Evolutionary conservation across 2,888 invertebrate genomes (phyloP).

Genomic region (Philaethria dido): DNA sequence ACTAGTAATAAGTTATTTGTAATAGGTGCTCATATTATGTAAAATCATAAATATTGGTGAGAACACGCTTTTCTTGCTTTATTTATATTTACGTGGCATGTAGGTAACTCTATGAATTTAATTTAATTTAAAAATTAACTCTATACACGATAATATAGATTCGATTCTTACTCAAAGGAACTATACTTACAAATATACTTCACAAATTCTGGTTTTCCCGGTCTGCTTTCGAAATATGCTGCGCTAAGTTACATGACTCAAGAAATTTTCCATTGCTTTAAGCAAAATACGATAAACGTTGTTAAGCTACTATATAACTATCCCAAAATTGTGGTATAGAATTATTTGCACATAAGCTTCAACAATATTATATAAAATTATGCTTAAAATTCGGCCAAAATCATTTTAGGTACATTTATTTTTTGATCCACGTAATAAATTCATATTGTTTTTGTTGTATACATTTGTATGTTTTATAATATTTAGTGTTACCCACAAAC

Average conservation of each 20-base stretch:
- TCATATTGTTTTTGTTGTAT: background rate
- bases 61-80: background rate
- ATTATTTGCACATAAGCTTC: background rate
- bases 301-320: background rate
- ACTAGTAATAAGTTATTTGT: slow-evolving; percentile 22
- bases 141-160: too few species aligned
- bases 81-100: background rate
- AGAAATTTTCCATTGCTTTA: background rate
- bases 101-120: too few species aligned
- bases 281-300: background rate
- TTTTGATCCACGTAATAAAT: background rate
- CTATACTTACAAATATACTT: background rate
- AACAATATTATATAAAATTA: background rate
- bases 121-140: too few species aligned
- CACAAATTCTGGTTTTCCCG: background rate
- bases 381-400: background rate
- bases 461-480: background rate
- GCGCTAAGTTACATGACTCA: background rate
- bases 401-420: background rate
- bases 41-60: slow-evolving; percentile 3
- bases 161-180: background rate
- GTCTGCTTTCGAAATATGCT: background rate
- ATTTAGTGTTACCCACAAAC: too few species aligned
- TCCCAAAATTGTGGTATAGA: background rate
- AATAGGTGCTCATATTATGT: slow-evolving; percentile 18